Percentiles rank a stretch among this genome's conserved stretches.
phyloP scores from a whole-genome alignment of 2,888 invertebrate genomes.

The Euzetes globulus region DNA sequence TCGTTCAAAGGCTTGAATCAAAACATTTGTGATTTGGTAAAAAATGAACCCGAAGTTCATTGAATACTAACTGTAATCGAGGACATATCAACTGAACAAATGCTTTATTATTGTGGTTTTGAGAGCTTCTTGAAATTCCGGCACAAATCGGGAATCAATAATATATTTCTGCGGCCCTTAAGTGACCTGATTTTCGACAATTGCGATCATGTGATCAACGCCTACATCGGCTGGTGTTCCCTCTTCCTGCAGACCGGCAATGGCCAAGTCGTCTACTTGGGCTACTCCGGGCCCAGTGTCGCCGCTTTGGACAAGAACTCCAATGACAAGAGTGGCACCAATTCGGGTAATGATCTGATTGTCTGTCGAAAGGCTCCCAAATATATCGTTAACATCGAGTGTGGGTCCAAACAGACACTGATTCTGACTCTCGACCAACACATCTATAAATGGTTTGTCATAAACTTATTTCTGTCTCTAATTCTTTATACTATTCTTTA shows the following conservation, averaged over 20 bases:
- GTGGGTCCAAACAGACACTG: constrained; percentile 30
- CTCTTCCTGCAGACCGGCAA: constrained; percentile 33
- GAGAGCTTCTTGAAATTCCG: constrained; percentile 30
- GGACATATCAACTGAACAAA: background rate
- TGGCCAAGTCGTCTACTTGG: constrained; percentile 32
- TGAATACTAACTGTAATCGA: no score
- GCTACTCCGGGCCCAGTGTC: background rate
- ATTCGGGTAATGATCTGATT: constrained; percentile 28
- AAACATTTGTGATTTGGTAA: no score
- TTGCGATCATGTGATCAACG: constrained; percentile 26
- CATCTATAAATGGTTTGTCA: constrained; percentile 31
- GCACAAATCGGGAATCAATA: constrained; percentile 25
- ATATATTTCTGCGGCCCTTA: constrained; percentile 27
- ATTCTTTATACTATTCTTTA: background rate
- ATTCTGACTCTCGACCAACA: constrained; percentile 24
- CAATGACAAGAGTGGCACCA: background rate
- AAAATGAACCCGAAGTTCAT: no score
- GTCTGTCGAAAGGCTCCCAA: constrained; percentile 25
- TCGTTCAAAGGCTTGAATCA: no score
- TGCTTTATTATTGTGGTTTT: constrained; percentile 34
- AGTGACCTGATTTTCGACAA: constrained; percentile 15
- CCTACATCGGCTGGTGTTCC: constrained; percentile 37
- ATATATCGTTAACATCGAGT: constrained; percentile 32
- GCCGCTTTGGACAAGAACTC: background rate
- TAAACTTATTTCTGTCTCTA: no score